Conservation (phyloP, 2,888 invertebrate genomes). For the Lepidochitona cinerea region DNA sequence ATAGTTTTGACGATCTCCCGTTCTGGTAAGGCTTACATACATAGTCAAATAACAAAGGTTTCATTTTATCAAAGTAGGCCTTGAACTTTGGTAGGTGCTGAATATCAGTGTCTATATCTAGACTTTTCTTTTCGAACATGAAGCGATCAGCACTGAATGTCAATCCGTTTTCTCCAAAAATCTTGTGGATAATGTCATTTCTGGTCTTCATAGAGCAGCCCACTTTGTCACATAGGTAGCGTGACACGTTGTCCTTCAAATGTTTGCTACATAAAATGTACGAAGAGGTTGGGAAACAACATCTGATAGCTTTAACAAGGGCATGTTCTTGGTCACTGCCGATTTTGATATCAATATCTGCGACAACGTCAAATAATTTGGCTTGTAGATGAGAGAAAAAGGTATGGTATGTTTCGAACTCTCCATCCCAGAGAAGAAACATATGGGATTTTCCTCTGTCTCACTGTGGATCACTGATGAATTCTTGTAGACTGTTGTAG, state of each 20-base stretch:
- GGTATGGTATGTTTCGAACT: constrained; percentile 12
- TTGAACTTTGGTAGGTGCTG: neutral
- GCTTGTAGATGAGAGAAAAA: constrained; percentile 19
- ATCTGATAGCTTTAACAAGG: constrained; percentile 17
- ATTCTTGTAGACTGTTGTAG: constrained; percentile 13
- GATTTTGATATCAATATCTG: neutral
- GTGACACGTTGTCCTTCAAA: constrained; percentile 17
- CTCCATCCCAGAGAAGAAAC: constrained; percentile 20
- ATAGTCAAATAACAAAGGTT: neutral
- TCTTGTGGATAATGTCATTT: neutral
- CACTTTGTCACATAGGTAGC: constrained; percentile 12
- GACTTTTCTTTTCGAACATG: neutral
- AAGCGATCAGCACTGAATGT: neutral
- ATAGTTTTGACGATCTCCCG: constrained; percentile 4
- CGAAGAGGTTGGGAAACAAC: constrained; percentile 1
- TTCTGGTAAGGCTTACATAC: neutral
- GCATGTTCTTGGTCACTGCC: constrained; percentile 21
- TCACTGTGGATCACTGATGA: neutral
- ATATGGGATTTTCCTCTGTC: constrained; percentile 17
- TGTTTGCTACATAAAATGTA: constrained; percentile 19
- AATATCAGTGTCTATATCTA: neutral
- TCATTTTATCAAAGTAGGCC: neutral
- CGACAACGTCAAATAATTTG: neutral
- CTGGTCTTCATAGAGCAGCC: constrained; percentile 6
- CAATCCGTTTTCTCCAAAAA: neutral